Percentiles rank a stretch among this genome's conserved stretches.
These are phyloP conservation scores for Bradypus variegatus DNA, from an alignment of 2,797 vertebrate genomes.

Conservation along the genomic window DNA sequence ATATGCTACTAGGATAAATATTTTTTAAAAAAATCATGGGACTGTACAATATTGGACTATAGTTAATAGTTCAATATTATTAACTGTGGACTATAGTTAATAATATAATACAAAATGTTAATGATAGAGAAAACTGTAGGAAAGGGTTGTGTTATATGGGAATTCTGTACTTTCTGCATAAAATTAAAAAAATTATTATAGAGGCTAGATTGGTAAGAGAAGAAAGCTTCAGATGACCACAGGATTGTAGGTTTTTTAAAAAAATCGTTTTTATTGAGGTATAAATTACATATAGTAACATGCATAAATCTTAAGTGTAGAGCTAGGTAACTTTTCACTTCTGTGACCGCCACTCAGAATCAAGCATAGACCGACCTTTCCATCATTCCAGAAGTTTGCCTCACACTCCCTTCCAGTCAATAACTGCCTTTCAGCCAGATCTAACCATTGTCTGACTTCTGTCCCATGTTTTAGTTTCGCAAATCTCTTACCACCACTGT, in stretches of 20 bases:
- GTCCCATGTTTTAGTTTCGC: not conserved
- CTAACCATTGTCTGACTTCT: constrained; percentile 17
- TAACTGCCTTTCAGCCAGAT: not conserved
- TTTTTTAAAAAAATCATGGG: too few species aligned
- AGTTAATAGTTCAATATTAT: too few species aligned
- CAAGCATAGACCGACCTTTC: not conserved
- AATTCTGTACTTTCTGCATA: too few species aligned
- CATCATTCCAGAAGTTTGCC: not conserved
- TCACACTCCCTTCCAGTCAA: not conserved
- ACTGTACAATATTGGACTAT: too few species aligned
- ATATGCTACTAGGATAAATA: too few species aligned
- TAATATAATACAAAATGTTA: too few species aligned
- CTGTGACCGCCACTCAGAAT: not conserved
- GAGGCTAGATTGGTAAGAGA: not conserved
- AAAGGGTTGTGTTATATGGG: too few species aligned
- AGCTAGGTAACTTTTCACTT: not conserved
- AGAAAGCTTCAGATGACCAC: not conserved
- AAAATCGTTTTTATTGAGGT: not conserved
- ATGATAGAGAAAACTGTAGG: too few species aligned
- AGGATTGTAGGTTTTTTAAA: not conserved
- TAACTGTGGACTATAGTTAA: too few species aligned
- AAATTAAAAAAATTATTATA: too few species aligned
- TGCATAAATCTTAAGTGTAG: not conserved
- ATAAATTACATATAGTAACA: not conserved
- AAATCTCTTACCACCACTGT: not conserved